phyloP scores from a whole-genome alignment of 2,113 vertebrate species.

The Rhodinocichla rosea region DNA sequence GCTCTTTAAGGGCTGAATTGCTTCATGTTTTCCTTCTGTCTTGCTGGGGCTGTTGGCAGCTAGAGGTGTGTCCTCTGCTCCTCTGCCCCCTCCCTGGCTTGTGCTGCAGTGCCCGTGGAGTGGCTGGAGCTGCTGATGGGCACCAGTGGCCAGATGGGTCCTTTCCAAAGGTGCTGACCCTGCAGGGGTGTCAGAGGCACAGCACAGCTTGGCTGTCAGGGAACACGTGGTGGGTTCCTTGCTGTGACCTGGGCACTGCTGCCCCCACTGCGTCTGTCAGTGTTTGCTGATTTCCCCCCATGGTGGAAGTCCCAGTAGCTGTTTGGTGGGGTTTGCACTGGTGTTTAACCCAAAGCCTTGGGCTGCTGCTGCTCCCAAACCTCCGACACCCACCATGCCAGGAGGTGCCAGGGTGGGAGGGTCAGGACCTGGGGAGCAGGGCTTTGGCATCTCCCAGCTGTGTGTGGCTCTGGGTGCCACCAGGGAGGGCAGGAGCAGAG shows the following conservation, averaged over 20 bases:
- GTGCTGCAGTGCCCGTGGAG: neutral
- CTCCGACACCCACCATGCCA: rapidly evolving
- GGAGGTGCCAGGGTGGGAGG: rapidly evolving
- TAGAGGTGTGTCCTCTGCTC: neutral
- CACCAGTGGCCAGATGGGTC: neutral
- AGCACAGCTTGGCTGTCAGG: neutral
- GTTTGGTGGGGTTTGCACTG: rapidly evolving
- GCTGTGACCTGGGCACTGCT: rapidly evolving
- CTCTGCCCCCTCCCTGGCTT: neutral
- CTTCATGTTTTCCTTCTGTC: neutral
- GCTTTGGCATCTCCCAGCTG: neutral
- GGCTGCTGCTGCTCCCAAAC: neutral
- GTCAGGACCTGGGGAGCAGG: rapidly evolving
- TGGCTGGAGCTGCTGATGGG: neutral
- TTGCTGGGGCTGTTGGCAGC: neutral
- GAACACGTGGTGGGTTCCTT: neutral
- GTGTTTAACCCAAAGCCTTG: neutral
- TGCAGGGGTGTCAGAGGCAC: neutral
- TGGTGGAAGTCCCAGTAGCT: neutral
- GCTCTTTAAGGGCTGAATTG: neutral
- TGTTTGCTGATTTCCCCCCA: neutral
- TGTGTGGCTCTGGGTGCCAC: rapidly evolving
- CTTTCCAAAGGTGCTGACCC: neutral
- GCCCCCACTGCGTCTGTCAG: rapidly evolving
- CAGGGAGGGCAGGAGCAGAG: neutral